Conservation (phyloP, 2,797 vertebrate genomes). For the Liasis olivaceus region DNA sequence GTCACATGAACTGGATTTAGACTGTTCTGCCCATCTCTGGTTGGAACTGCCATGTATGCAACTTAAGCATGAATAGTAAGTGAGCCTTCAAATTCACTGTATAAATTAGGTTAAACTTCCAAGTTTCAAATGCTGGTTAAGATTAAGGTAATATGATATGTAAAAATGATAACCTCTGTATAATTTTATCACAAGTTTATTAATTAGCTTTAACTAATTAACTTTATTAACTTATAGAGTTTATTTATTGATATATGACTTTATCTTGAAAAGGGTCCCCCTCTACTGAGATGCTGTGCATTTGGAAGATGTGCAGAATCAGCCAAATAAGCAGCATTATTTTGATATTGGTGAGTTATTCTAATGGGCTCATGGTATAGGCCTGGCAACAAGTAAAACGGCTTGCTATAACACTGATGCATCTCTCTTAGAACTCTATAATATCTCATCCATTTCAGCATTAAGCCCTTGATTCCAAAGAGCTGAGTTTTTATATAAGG, state of each 20-base stretch:
- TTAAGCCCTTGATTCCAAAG: neutral
- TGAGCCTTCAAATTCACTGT: neutral
- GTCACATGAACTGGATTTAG: neutral
- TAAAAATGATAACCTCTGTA: neutral
- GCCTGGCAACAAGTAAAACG: neutral
- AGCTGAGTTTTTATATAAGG: neutral
- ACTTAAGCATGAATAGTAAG: neutral
- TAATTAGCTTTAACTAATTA: neutral
- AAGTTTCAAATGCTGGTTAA: neutral
- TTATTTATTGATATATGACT: neutral
- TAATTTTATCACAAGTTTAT: neutral
- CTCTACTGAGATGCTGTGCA: neutral
- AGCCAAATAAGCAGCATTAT: neutral
- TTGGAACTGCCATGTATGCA: neutral
- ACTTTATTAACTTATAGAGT: neutral
- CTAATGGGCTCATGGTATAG: neutral
- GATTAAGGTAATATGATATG: neutral
- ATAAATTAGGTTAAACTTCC: neutral
- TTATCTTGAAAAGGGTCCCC: neutral
- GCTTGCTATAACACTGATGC: neutral
- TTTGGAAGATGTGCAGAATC: neutral
- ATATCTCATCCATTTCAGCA: neutral
- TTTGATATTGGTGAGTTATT: neutral
- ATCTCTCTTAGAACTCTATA: constrained; percentile 1
- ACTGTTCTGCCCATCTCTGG: no score